Evolutionary conservation across 2,113 vertebrate genomes (phyloP).

Genomic region (Tonatia bakeri): DNA sequence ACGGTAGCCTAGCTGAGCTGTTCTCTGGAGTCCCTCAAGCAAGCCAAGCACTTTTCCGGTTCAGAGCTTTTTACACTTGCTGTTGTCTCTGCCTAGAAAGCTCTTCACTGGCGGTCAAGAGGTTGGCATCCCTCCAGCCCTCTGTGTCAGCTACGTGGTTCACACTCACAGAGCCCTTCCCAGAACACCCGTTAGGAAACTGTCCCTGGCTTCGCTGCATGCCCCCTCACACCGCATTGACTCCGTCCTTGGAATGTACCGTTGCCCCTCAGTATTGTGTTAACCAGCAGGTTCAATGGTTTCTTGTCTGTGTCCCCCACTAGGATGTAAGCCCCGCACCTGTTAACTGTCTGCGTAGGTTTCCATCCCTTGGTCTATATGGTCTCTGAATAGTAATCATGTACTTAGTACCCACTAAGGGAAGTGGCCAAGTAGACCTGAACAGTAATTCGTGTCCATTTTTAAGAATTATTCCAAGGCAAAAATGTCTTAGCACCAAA

Average conservation of each 20-base stretch:
- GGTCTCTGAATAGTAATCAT: not conserved
- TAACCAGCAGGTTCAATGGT: not conserved
- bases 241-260: not conserved
- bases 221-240: not conserved
- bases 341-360: not conserved
- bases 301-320: not conserved
- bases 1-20: not conserved
- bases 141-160: not conserved
- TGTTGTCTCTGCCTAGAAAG: not conserved
- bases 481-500: not conserved
- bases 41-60: not conserved
- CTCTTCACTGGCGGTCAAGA: not conserved
- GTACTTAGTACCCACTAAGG: not conserved
- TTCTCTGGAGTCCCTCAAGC: not conserved
- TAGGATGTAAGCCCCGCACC: not conserved
- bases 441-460: not conserved
- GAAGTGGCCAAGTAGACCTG: not conserved
- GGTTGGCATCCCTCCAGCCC: not conserved
- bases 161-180: not conserved
- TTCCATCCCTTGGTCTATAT: not conserved
- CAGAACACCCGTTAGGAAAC: not conserved
- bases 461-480: not conserved
- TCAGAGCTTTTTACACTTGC: not conserved
- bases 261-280: not conserved
- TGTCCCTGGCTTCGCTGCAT: not conserved